A percentile compares a stretch with the other conserved stretches of the same genome.
phyloP scores from a whole-genome alignment of 2,797 vertebrate species.

The Ptychadena robeensis region DNA sequence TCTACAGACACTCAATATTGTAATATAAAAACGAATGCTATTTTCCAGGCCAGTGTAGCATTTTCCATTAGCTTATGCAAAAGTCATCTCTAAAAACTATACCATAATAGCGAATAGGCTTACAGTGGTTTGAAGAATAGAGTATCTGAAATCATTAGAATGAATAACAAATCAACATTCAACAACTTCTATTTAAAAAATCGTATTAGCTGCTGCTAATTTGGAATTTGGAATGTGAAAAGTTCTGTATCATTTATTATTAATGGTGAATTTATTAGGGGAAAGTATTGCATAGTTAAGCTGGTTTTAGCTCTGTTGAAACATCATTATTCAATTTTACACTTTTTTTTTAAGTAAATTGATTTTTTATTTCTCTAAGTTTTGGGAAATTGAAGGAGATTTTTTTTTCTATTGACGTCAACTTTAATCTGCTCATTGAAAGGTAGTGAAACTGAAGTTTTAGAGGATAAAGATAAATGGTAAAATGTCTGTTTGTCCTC shows the following conservation, averaged over 20 bases:
- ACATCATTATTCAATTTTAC: conserved; percentile 66
- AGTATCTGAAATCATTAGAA: conserved; percentile 49
- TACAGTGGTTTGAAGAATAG: conserved; percentile 28
- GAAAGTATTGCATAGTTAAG: conserved; percentile 63
- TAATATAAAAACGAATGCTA: conserved; percentile 58
- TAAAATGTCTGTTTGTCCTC: conserved; percentile 64
- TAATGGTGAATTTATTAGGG: conserved; percentile 64
- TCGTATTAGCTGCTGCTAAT: conserved; percentile 66
- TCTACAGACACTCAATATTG: conserved; percentile 58
- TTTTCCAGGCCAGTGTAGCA: conserved; percentile 59
- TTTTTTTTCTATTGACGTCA: conserved; percentile 64
- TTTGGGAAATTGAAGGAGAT: conserved; percentile 65
- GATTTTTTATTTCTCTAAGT: conserved; percentile 70
- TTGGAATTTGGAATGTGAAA: conserved; percentile 66
- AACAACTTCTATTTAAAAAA: conserved; percentile 45
- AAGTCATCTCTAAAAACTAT: conserved; percentile 63
- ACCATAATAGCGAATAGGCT: conserved; percentile 32
- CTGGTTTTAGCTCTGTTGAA: conserved; percentile 64
- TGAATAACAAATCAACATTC: conserved; percentile 50
- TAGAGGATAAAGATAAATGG: conserved; percentile 68
- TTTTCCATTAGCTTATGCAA: conserved; percentile 64
- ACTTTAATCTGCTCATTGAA: conserved; percentile 64
- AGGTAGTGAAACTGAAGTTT: conserved; percentile 72
- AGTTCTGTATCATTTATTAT: conserved; percentile 65
- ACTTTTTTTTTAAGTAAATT: conserved; percentile 59